phyloP scores from a whole-genome alignment of 1,140 invertebrate species.

The Aphis craccivora region DNA sequence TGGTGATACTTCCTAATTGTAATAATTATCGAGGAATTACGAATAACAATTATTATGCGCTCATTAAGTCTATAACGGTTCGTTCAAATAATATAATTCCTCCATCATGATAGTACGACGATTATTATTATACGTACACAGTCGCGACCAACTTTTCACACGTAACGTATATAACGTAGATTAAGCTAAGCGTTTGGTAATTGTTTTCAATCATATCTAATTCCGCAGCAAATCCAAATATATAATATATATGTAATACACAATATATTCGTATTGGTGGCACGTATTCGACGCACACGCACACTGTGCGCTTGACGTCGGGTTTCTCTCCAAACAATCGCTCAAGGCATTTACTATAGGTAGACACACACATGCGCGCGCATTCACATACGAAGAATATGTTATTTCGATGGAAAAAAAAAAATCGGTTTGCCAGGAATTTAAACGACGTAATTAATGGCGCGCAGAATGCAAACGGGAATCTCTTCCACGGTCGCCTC shows the following conservation, averaged over 20 bases:
- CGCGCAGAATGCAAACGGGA: conserved; percentile 53
- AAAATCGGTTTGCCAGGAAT: conserved; percentile 55
- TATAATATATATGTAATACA: background rate
- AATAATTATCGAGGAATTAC: background rate
- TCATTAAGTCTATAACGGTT: background rate
- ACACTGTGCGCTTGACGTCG: background rate
- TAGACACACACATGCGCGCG: background rate
- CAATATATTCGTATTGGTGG: background rate
- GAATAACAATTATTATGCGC: background rate
- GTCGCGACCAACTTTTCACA: background rate
- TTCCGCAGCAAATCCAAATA: background rate
- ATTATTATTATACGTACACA: background rate
- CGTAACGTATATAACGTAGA: too few species aligned
- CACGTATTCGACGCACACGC: background rate
- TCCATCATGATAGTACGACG: background rate
- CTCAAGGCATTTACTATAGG: conserved; percentile 13
- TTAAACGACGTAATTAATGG: conserved; percentile 57
- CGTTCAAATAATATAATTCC: background rate
- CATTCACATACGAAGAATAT: background rate
- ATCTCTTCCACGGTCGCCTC: conserved; percentile 38
- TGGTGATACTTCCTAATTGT: background rate
- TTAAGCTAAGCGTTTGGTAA: conserved; percentile 4
- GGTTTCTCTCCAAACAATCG: conserved; percentile 42
- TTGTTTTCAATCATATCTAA: conserved; percentile 18
- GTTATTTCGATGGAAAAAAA: conserved; percentile 43